Conservation (phyloP, 2,888 invertebrate genomes). For the Autographa pulchrina region DNA sequence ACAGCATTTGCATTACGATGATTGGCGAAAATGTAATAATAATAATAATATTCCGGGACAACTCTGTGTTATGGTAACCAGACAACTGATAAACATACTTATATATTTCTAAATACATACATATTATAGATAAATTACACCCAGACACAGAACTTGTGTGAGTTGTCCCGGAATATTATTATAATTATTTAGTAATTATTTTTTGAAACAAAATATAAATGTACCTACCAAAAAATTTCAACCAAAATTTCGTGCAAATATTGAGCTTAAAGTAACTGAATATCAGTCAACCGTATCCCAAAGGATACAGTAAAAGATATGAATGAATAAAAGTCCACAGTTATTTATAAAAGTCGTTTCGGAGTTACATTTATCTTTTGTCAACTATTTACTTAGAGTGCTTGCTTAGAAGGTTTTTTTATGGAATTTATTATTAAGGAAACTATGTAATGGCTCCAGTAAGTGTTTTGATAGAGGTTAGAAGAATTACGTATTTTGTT, state of each 20-base stretch:
- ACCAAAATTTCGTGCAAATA: not conserved
- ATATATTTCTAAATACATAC: too few species aligned
- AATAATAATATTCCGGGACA: too few species aligned
- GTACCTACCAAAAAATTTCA: too few species aligned
- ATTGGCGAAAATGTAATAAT: too few species aligned
- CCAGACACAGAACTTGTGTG: too few species aligned
- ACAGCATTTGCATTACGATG: not conserved
- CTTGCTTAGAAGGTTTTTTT: not conserved
- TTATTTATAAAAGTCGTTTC: not conserved
- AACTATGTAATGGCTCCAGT: not conserved
- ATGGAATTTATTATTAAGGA: not conserved
- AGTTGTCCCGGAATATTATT: too few species aligned
- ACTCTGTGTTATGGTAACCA: too few species aligned
- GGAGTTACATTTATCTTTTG: not conserved
- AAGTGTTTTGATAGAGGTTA: not conserved
- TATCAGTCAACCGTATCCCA: constrained; percentile 22
- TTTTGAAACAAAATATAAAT: too few species aligned
- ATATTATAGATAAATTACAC: too few species aligned
- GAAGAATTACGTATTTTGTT: not conserved
- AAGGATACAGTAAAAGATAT: constrained; percentile 11
- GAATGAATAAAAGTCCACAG: not conserved
- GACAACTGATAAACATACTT: too few species aligned
- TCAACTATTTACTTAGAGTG: not conserved
- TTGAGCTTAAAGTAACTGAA: not conserved
- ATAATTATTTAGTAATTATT: too few species aligned